Percentiles rank a stretch among this genome's conserved stretches.
Evolutionary conservation across 1,140 invertebrate genomes (phyloP).

Genomic region (Battus philenor): DNA sequence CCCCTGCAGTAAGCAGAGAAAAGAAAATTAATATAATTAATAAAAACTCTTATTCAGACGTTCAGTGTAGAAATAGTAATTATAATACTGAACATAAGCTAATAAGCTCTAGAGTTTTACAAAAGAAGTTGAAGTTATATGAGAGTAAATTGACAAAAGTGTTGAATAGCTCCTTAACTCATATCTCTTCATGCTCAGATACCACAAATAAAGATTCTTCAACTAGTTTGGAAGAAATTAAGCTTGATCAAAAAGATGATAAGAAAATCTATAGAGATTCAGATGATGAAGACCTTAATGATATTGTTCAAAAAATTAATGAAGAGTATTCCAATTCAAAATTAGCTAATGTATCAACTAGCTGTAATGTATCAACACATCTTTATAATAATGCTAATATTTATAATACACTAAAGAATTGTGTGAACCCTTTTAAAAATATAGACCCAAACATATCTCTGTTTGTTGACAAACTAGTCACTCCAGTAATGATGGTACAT

Average conservation of each 20-base stretch:
- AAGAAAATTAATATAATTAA: not conserved
- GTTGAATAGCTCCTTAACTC: constrained; percentile 1
- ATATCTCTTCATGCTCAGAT: constrained; percentile 20
- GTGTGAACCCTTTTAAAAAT: constrained; percentile 58
- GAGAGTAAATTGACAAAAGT: constrained; percentile 15
- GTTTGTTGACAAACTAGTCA: constrained; percentile 57
- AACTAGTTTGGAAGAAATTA: constrained; percentile 13
- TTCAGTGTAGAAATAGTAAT: too few species aligned
- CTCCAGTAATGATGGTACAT: constrained; percentile 56
- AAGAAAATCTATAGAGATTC: constrained; percentile 13
- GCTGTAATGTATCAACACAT: constrained; percentile 8
- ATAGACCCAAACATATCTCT: constrained; percentile 43
- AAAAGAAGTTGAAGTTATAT: constrained; percentile 22
- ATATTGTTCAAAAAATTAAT: constrained; percentile 22
- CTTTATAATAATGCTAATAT: not conserved
- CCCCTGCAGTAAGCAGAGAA: not conserved
- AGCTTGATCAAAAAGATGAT: constrained; percentile 4
- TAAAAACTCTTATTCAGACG: too few species aligned
- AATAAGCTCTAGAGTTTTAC: constrained; percentile 5
- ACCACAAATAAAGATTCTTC: constrained; percentile 24
- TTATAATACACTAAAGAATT: constrained; percentile 16
- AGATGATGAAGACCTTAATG: constrained; percentile 26
- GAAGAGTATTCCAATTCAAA: constrained; percentile 14
- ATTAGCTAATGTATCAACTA: not conserved
- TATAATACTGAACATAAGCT: too few species aligned